These are phyloP conservation scores for Pyrgus malvae DNA, from an alignment of 2,888 invertebrate genomes.

Conservation along the genomic window DNA sequence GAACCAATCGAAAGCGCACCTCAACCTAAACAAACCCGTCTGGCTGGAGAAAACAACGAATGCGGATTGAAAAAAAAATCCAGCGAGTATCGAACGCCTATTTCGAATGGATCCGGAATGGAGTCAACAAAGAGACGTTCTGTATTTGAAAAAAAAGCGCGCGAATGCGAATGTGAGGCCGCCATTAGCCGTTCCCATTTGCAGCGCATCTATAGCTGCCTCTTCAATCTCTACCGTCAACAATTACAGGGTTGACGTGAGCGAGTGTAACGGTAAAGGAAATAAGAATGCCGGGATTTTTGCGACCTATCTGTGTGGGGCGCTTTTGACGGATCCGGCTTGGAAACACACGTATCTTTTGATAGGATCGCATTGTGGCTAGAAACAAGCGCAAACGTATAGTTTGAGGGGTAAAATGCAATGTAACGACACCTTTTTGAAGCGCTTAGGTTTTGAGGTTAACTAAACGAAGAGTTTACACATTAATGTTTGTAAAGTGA, in stretches of 20 bases:
- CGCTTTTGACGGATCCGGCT: slow-evolving; percentile 19
- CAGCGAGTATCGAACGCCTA: slow-evolving; percentile 67
- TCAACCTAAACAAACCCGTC: slow-evolving; percentile 53
- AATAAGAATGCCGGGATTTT: slow-evolving; percentile 25
- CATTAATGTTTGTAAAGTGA: neutral
- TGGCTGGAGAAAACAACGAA: slow-evolving; percentile 54
- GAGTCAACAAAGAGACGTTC: slow-evolving; percentile 78
- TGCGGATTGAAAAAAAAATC: slow-evolving; percentile 51
- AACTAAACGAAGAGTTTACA: neutral
- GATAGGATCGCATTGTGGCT: slow-evolving; percentile 24
- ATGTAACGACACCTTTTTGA: slow-evolving; percentile 15
- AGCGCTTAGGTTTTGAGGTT: slow-evolving; percentile 6
- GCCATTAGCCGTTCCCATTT: slow-evolving; percentile 78
- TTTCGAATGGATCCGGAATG: slow-evolving; percentile 67
- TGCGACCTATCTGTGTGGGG: slow-evolving; percentile 25
- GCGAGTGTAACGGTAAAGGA: slow-evolving; percentile 25
- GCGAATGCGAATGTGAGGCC: slow-evolving; percentile 70
- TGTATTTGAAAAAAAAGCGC: slow-evolving; percentile 66
- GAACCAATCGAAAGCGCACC: slow-evolving; percentile 36
- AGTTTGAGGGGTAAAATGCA: slow-evolving; percentile 12
- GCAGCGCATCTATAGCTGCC: slow-evolving; percentile 68
- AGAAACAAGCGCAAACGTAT: slow-evolving; percentile 10
- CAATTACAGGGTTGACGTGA: slow-evolving; percentile 51
- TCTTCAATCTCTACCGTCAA: slow-evolving; percentile 72
- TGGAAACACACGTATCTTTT: slow-evolving; percentile 20